These are phyloP conservation scores for Myoxocephalus aenaeus DNA, from an alignment of 2,797 vertebrate genomes.

Conservation along the genomic window DNA sequence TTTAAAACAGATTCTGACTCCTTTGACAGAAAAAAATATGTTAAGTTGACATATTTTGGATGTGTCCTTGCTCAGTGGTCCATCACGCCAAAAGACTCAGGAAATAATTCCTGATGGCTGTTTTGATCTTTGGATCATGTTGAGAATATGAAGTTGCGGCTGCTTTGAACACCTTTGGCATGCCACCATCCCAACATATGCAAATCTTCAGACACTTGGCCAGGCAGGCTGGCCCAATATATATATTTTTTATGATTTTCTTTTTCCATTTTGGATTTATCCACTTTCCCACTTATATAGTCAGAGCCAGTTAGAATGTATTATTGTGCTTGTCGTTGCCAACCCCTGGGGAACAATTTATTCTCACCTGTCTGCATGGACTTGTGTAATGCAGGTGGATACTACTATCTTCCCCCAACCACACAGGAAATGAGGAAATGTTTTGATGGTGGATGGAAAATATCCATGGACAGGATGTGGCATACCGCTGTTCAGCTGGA, in stretches of 20 bases:
- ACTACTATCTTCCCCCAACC: conserved; percentile 12
- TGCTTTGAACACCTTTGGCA: too few relatives aligned
- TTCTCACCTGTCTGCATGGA: conserved; percentile 63
- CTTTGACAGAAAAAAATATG: background rate
- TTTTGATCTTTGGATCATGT: too few relatives aligned
- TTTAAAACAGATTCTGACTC: background rate
- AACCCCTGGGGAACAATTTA: conserved; percentile 34
- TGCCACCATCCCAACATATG: too few relatives aligned
- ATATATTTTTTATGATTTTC: too few relatives aligned
- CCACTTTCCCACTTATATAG: background rate
- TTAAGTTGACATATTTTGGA: background rate
- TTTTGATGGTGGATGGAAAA: too few relatives aligned
- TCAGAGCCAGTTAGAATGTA: background rate
- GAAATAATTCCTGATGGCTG: too few relatives aligned
- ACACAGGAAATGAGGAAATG: conserved; percentile 31
- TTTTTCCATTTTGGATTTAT: background rate
- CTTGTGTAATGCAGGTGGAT: conserved; percentile 49
- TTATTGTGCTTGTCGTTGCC: conserved; percentile 6
- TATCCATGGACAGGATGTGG: conserved; percentile 18
- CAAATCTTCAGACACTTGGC: too few relatives aligned
- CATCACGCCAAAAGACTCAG: too few relatives aligned
- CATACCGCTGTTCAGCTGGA: background rate
- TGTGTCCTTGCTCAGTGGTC: too few relatives aligned
- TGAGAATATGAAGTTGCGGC: too few relatives aligned
- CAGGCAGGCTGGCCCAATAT: too few relatives aligned